phyloP scores from a whole-genome alignment of 1,140 invertebrate species.

The Macrobrachium nipponense region DNA sequence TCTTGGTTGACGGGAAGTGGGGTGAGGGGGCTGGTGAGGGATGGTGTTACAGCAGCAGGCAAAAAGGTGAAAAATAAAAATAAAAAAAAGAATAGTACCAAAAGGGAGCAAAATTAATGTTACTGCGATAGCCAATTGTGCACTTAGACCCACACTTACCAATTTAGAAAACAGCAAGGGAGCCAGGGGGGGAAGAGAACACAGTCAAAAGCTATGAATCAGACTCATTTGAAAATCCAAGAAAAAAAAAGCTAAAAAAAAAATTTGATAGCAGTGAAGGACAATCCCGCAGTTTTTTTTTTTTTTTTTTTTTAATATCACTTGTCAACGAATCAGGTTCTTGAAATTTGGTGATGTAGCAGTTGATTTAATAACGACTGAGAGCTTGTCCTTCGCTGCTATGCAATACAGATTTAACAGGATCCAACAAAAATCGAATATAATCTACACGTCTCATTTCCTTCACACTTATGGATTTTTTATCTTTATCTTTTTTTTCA shows the following conservation, averaged over 20 bases:
- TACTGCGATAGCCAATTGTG: constrained; percentile 24
- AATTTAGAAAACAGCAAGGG: constrained; percentile 58
- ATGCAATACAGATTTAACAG: constrained; percentile 11
- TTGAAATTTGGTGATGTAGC: too few relatives aligned
- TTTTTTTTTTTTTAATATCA: too few relatives aligned
- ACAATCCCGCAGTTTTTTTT: too few relatives aligned
- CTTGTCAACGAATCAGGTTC: not conserved
- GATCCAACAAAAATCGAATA: not conserved
- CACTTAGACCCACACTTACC: constrained; percentile 50
- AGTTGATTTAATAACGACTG: not conserved
- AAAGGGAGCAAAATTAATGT: not conserved
- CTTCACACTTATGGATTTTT: too few relatives aligned
- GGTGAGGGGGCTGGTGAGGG: not conserved
- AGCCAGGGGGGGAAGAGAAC: constrained; percentile 45
- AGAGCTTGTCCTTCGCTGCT: not conserved
- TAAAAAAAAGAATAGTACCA: not conserved
- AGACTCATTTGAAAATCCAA: constrained; percentile 38
- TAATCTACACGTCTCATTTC: not conserved
- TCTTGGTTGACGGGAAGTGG: not conserved
- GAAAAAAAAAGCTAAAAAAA: constrained; percentile 13
- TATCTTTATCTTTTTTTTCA: too few relatives aligned
- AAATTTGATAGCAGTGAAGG: constrained; percentile 19
- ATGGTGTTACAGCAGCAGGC: constrained; percentile 16
- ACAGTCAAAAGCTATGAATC: constrained; percentile 54
- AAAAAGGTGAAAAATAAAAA: not conserved